Evolutionary conservation across 2,113 vertebrate genomes (phyloP).

Genomic region (Sclerurus mexicanus): DNA sequence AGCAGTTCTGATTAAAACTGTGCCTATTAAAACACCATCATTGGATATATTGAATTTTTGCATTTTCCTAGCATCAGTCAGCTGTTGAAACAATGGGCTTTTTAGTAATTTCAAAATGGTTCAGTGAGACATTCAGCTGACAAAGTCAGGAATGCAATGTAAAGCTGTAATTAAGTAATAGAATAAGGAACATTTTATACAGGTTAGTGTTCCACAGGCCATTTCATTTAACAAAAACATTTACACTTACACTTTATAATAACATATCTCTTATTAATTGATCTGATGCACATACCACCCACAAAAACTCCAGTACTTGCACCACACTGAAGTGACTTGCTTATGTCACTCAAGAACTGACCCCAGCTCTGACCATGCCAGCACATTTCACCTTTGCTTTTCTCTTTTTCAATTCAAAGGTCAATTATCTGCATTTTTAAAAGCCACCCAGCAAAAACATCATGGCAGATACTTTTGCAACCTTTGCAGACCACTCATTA

Average conservation of each 20-base stretch:
- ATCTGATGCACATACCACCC: background rate
- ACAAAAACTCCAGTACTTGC: background rate
- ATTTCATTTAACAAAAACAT: background rate
- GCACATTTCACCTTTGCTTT: background rate
- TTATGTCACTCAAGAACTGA: background rate
- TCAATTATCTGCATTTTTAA: background rate
- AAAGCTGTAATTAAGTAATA: background rate
- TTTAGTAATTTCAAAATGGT: background rate
- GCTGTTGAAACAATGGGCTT: background rate
- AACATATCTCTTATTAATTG: background rate
- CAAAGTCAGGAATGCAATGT: background rate
- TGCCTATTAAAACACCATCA: background rate
- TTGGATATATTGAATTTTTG: background rate
- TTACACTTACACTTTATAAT: background rate
- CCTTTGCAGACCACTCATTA: background rate
- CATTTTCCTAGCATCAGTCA: background rate
- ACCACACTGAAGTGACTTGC: background rate
- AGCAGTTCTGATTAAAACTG: background rate
- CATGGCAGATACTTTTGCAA: background rate
- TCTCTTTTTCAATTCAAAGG: background rate
- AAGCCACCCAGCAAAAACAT: background rate
- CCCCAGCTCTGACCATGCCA: background rate
- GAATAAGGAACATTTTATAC: background rate
- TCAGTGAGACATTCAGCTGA: background rate
- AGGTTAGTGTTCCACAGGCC: background rate